A percentile compares a stretch with the other conserved stretches of the same genome.
phyloP scores from a whole-genome alignment of 2,113 vertebrate genomes.

The Oceanodroma tethys region DNA sequence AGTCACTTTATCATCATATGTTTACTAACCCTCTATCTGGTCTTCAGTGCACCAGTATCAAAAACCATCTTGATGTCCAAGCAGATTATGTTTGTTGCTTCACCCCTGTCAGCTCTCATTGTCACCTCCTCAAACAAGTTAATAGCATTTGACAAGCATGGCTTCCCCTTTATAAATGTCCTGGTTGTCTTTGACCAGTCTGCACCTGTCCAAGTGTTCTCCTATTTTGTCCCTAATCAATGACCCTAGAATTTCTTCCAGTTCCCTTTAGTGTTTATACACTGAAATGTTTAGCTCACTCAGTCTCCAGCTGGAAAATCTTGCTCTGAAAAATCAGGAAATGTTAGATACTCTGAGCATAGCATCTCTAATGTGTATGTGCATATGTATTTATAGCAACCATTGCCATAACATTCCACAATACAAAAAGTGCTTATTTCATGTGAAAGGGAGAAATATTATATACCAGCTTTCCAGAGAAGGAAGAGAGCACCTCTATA shows the following conservation, averaged over 20 bases:
- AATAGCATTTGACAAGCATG: conserved; percentile 70
- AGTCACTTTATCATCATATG: conserved; percentile 9
- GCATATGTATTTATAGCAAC: neutral
- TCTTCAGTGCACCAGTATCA: conserved; percentile 44
- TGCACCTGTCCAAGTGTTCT: conserved; percentile 53
- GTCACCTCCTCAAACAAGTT: conserved; percentile 68
- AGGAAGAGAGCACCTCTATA: neutral
- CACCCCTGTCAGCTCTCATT: conserved; percentile 64
- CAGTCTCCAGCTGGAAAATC: neutral
- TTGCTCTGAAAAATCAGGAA: neutral
- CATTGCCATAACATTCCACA: neutral
- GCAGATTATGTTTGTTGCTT: conserved; percentile 68
- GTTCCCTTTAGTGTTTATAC: conserved; percentile 15
- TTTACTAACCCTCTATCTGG: conserved; percentile 30
- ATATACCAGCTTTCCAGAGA: neutral
- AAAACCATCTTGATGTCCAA: conserved; percentile 66
- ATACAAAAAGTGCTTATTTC: neutral
- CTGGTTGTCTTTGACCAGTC: conserved; percentile 43
- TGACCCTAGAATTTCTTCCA: conserved; percentile 36
- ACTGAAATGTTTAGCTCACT: neutral
- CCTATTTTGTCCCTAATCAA: conserved; percentile 46
- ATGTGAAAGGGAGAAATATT: neutral
- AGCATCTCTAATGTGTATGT: neutral
- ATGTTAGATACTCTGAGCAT: neutral
- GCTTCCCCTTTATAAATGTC: conserved; percentile 63